These are phyloP conservation scores for Planiliza haematocheilus DNA, from an alignment of 2,113 vertebrate species.

Conservation along the genomic window DNA sequence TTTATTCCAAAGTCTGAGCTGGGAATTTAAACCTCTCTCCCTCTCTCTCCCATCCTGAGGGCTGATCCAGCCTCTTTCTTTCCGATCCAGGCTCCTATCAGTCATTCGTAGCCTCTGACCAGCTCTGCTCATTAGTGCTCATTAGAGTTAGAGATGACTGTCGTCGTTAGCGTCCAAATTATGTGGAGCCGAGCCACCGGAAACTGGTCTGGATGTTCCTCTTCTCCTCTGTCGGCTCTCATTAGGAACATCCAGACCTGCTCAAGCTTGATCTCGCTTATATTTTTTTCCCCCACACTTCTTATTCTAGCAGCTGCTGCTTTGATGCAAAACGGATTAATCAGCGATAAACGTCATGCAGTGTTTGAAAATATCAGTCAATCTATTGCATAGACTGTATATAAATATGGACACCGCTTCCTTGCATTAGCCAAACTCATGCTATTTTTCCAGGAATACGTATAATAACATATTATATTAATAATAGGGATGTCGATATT, in stretches of 20 bases:
- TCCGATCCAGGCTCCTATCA: constrained; percentile 6
- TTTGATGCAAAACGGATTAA: too few relatives aligned
- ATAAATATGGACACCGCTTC: too few relatives aligned
- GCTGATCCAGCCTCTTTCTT: background rate
- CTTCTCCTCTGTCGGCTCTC: background rate
- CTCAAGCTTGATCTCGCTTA: background rate
- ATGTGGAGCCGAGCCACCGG: constrained; percentile 9
- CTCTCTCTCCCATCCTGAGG: constrained; percentile 4
- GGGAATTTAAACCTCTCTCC: background rate
- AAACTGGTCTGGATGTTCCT: constrained; percentile 7
- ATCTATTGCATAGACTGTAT: too few relatives aligned
- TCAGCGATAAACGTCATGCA: too few relatives aligned
- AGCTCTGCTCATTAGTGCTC: constrained; percentile 45
- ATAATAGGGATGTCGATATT: too few relatives aligned
- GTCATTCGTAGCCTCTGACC: constrained; percentile 35
- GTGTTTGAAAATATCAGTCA: too few relatives aligned
- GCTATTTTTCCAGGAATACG: too few relatives aligned
- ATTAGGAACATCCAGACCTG: constrained; percentile 34
- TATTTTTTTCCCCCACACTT: constrained; percentile 20
- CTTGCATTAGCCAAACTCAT: too few relatives aligned
- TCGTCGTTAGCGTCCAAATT: constrained; percentile 57
- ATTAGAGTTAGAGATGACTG: constrained; percentile 56
- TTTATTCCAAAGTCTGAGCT: too few relatives aligned
- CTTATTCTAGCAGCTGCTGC: too few relatives aligned
- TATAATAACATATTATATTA: too few relatives aligned